Conservation (phyloP, 92 coral and sea anemone genomes). For the Epizoanthus rinbou region DNA sequence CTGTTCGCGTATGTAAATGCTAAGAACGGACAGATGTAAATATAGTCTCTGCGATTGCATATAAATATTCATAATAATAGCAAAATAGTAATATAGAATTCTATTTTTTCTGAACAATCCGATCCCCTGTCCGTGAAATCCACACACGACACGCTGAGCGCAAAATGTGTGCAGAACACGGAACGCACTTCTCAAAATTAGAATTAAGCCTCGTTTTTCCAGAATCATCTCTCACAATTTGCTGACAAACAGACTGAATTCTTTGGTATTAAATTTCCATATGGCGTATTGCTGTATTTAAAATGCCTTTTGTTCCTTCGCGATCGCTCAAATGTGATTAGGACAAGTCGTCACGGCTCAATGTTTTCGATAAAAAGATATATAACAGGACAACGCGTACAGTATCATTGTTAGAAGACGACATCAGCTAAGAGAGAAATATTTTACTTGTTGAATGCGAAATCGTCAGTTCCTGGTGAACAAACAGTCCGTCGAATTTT, state of each 20-base stretch:
- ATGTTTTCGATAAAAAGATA: constrained; percentile 10
- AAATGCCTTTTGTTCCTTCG: constrained; percentile 16
- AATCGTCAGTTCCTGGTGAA: constrained; percentile 25
- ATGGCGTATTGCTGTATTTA: constrained; percentile 39
- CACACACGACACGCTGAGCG: constrained; percentile 3
- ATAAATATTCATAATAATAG: constrained; percentile 59
- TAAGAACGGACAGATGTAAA: constrained; percentile 52
- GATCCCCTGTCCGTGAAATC: not conserved
- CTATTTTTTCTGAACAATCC: constrained; percentile 55
- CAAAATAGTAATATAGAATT: constrained; percentile 49
- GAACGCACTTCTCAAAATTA: not conserved
- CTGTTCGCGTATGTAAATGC: constrained; percentile 19
- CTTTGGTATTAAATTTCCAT: constrained; percentile 39
- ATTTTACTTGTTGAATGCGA: not conserved
- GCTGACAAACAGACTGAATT: constrained; percentile 20
- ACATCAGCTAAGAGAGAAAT: not conserved
- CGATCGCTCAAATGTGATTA: constrained; percentile 1
- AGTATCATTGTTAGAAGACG: not conserved
- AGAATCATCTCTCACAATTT: constrained; percentile 10
- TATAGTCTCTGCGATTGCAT: constrained; percentile 31
- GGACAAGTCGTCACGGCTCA: not conserved
- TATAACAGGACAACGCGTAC: not conserved
- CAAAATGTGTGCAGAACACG: not conserved
- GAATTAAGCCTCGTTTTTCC: not conserved
- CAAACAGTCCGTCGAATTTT: not conserved